Evolutionary conservation across 2,113 vertebrate genomes (phyloP), one percentile per base, ranked within the genome.

Genomic region (Anser brachyrhynchus): DNA sequence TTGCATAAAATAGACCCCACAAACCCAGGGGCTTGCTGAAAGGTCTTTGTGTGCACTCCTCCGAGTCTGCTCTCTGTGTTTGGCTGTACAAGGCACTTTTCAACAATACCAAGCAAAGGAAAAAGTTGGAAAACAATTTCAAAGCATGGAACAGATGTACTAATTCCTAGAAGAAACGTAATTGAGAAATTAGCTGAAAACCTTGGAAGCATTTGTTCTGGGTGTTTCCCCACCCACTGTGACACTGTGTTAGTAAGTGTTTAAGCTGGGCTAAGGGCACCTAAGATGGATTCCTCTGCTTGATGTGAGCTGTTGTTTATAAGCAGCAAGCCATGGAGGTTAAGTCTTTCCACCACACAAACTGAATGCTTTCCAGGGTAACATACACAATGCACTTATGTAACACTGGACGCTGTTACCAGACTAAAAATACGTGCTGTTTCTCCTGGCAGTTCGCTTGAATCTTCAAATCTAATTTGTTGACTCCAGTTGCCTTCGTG

Each of bases 121-220:
- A 77, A 51, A 76, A 20, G 82, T 28, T 51, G 67, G 87, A 88
- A 85, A 80, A 81, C 33, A 77, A 51, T 74, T 83, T 86, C 43
- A 55, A 49, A 64, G 46, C 39, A 54, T 57, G 61, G 64, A 92
- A 86, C 80, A 92, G 44, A 77, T 6, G 0, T 80, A 52, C 83
- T 4, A 31, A 59, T 93, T 94, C 85, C 93, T 84, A 55, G 71
- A 49, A 58, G 44, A 74, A 89, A n/a, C 12, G 15, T 51, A 52
- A 44, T 83, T 89, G 78, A 41, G 17, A 94, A 91, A 75, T 76
- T 89, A 87, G 84, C 23, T 62, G 74, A 78, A 93, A 90, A 91
- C 71, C 64, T 73, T 80, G 77, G 64, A 85, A 92, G 43, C n/a
- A 54, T 91, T 5, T 31, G 25, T 75, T 31, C 29, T 73, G 67